Base-by-base conservation (phyloP, 2,888 invertebrate genomes). In the Noctua fimbriata region DNA sequence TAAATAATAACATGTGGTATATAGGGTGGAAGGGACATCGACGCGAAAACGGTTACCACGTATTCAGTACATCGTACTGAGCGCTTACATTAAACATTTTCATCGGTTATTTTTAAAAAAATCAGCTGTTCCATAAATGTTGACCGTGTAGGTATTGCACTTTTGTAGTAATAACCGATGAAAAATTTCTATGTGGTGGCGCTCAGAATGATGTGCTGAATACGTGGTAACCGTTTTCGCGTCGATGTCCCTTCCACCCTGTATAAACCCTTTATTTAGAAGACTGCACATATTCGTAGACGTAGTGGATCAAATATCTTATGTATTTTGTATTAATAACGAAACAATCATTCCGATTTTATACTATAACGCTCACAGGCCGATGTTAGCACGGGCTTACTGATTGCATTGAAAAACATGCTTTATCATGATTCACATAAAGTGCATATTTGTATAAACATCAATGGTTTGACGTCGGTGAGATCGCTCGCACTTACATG, bases 251-350 rank as follows among this genome's bases (percentile, higher is more conserved):
- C 41, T 41, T 41, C 41, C 41, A 41, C 7, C 41, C 41, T 7
- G 41, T 41, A 32, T 47, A 73, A 72, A 69, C 28, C 47, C 32
- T 80, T 83, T 70, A 69, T 67, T 78, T 83, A 84, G 79, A 84
- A 79, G 83, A 81, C 81, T 82, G 81, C 81, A 81, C 81, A 78
- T 81, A 71, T 71, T 82, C 21, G 83, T 81, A 83, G 78, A 52
- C 3, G 69, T 83, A 83, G 83, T 60, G 49, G 60, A 81, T 82
- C 63, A 79, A 63, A 83, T 83, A 76, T 86, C 9, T 49, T 52
- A 73, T 69, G 52, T 73, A 72, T 52, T 60, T 28, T 44, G 36
- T 24, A 44, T 44, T 75, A 44, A 74, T 74, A 55, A 69, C 18
- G 16, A 78, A 72, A 65, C n/a, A 73, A 83, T 73, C 55, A 84